Evolutionary conservation across 2,888 invertebrate genomes (phyloP), one percentile per base, ranked within the genome.

Genomic region (Drosophila sordidula): DNA sequence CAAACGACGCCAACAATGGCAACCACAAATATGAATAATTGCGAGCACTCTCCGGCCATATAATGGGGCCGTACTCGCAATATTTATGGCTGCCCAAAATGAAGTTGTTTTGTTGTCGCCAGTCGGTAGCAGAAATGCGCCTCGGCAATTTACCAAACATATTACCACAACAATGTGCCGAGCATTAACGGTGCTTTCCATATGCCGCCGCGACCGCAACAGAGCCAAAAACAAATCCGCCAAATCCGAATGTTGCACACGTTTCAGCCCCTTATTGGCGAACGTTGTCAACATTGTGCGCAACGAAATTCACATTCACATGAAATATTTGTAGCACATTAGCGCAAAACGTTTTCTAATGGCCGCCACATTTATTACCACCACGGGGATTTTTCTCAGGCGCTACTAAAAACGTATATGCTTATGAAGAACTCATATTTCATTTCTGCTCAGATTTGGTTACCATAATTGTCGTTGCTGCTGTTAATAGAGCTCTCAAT

Each of bases 291-390:
- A 54, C 78, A 77, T 70, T 77, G 70, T 73, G 52, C 47, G 50
- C 64, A 36, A 51, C 54, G 18, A 72, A 69, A 69, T 72, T 55
- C 64, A 45, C 34, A 69, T 63, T 63, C 54, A 62, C 45, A 82
- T 85, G 87, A 85, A 85, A 85, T 87, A 85, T 85, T 82, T 85
- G 86, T 87, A 87, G 80, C 87, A 83, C 84, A 85, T 85, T 85
- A 85, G 72, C 69, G 86, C 77, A 87, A 87, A 87, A 68, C 84
- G 86, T 67, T 85, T 85, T 82, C 83, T 85, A 85, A 85, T 85
- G 84, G 80, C 62, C 68, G 54, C 41, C 55, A 64, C 87, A 83
- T 83, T 83, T 88, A 66, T 88, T 58, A 87, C 45, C 54, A 34
- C 54, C 44, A 25, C 29, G 75, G 71, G 65, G 75, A 87, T 78